Base-by-base conservation (phyloP, 1,140 invertebrate genomes). In the Uloborus diversus region DNA sequence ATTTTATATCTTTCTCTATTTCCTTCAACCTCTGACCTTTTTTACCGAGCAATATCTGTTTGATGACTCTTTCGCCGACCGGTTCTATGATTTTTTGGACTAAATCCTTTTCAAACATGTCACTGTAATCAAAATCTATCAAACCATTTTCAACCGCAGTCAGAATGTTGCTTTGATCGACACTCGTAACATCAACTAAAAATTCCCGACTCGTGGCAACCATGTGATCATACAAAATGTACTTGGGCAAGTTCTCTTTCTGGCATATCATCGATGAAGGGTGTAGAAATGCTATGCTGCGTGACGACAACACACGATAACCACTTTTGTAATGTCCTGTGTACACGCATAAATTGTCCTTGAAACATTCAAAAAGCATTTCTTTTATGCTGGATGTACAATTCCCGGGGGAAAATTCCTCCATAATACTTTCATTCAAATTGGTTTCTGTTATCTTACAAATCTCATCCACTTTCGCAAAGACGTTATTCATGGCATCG, bases 251-350 rank as follows among this genome's bases (percentile, higher is more conserved):
- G 32, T 69, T 61, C 32, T 61, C 56, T n/a, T 33, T 79, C 32
- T 68, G 53, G 20, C 64, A 69, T 14, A 79, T 59, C 13, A 69
- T 28, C 5, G 76, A 59, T 17, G 76, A 79, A 23, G 76, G 76
- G 49, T 79, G 76, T 30, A 79, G 33, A 61, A 79, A 79, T 5
- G 76, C 33, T 33, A 69, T 47, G 4, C 35, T 33, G 51, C 32
- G 51, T 7, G 76, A 68, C 23, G 64, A 47, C 1, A 79, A 23
- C 4, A 79, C 35, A 17, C 65, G n/a, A 35, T 69, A 79, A 7
- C 76, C 76, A 37, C 76, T 69, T 62, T 30, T 47, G 33, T 68
- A 69, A 49, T 79, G 76, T 17, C 76, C 76, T 35, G 76, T 59
- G 28, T 35, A 79, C 30, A 79, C 65, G 49, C 76, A 69, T 2